These are phyloP conservation scores for Tarsius wallacei DNA, from an alignment of 2,797 vertebrate species.

Conservation along the genomic window DNA sequence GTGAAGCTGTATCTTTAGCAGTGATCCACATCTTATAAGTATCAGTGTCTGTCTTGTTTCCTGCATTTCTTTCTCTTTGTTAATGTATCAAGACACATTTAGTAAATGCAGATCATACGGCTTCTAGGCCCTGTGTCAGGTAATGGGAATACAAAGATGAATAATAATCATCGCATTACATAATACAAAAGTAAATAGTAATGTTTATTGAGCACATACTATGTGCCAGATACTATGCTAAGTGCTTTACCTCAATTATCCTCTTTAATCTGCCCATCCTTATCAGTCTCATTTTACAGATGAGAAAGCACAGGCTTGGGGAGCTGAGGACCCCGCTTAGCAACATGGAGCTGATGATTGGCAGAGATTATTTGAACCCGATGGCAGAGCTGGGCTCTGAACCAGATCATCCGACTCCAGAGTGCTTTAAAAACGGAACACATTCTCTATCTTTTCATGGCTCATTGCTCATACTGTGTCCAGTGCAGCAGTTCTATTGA, in stretches of 20 bases:
- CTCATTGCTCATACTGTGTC: background rate
- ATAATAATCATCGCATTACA: slow-evolving; percentile 1
- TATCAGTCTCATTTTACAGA: background rate
- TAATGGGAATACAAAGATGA: slow-evolving; percentile 30
- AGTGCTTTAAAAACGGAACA: background rate
- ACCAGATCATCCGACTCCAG: background rate
- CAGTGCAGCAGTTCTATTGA: accelerated
- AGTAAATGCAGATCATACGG: slow-evolving; percentile 12
- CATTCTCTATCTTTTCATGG: background rate
- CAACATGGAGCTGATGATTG: background rate
- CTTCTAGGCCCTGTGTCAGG: background rate
- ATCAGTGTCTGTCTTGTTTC: slow-evolving; percentile 66
- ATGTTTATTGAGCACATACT: slow-evolving; percentile 60
- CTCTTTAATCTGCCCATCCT: background rate
- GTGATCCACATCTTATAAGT: slow-evolving; percentile 68
- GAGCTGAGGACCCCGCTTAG: background rate
- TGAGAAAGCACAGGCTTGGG: slow-evolving; percentile 38
- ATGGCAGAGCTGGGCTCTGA: slow-evolving; percentile 29
- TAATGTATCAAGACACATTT: slow-evolving; percentile 41
- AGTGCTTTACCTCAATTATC: background rate
- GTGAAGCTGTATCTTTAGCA: slow-evolving; percentile 57
- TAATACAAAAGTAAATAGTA: background rate
- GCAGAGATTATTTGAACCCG: too few relatives aligned
- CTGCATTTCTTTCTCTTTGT: slow-evolving; percentile 66
- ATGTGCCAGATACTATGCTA: background rate